phyloP scores from a whole-genome alignment of 2,888 invertebrate genomes.

The Bembecia ichneumoniformis region DNA sequence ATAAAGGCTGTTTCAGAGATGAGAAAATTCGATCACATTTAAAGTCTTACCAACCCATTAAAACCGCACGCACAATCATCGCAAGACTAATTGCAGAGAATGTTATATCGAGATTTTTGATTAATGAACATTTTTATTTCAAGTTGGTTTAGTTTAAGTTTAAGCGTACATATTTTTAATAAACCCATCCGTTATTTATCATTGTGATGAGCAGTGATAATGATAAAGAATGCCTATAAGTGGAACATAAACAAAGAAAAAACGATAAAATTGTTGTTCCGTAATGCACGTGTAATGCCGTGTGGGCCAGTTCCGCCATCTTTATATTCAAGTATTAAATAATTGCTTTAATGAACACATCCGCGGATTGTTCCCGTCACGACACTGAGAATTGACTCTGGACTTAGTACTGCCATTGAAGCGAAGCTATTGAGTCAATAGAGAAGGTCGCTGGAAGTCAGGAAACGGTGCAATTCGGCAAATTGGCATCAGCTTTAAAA shows the following conservation, averaged over 20 bases:
- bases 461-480: not conserved
- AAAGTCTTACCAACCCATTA: too few relatives aligned
- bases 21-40: too few relatives aligned
- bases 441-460: constrained; percentile 2
- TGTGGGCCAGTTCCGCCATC: constrained; percentile 36
- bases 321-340: constrained; percentile 53
- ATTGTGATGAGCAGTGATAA: too few relatives aligned
- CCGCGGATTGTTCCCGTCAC: constrained; percentile 46
- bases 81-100: too few relatives aligned
- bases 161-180: too few relatives aligned
- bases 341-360: constrained; percentile 40
- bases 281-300: constrained; percentile 20
- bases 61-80: too few relatives aligned
- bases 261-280: constrained; percentile 13
- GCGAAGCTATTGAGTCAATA: constrained; percentile 5
- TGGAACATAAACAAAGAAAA: not conserved
- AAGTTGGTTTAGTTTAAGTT: too few relatives aligned
- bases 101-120: too few relatives aligned
- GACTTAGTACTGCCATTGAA: constrained; percentile 2
- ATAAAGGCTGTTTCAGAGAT: too few relatives aligned
- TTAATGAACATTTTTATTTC: too few relatives aligned
- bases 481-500: not conserved
- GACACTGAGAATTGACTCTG: constrained; percentile 21
- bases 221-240: too few relatives aligned
- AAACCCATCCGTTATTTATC: too few relatives aligned